phyloP scores from a whole-genome alignment of 2,888 invertebrate species.

The Agrochola circellaris region DNA sequence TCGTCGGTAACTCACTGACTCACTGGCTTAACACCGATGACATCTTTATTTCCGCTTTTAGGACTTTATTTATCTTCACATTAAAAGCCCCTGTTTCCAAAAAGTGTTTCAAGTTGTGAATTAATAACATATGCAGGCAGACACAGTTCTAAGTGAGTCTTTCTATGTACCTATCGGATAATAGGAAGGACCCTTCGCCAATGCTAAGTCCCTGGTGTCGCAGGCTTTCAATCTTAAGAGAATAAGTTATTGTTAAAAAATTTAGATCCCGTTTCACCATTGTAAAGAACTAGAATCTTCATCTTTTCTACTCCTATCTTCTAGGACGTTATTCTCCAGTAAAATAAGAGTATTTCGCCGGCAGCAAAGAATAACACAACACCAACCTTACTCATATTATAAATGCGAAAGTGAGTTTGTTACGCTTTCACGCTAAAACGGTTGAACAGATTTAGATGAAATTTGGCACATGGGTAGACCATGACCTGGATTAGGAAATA shows the following conservation, averaged over 20 bases:
- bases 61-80: not conserved
- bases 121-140: not conserved
- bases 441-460: too few relatives aligned
- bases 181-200: too few relatives aligned
- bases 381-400: not conserved
- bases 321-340: not conserved
- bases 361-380: not conserved
- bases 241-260: not conserved
- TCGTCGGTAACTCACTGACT: slow-evolving; percentile 2
- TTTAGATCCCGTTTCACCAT: not conserved
- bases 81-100: not conserved
- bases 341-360: not conserved
- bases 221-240: not conserved
- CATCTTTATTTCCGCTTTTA: not conserved
- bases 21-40: not conserved
- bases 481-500: too few relatives aligned
- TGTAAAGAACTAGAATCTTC: not conserved
- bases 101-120: not conserved
- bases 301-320: not conserved
- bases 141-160: not conserved
- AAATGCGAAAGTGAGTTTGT: too few relatives aligned
- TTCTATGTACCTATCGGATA: not conserved
- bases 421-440: too few relatives aligned
- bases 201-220: not conserved
- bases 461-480: too few relatives aligned